Conservation (phyloP, 2,888 invertebrate genomes). For the Venusia cambrica region DNA sequence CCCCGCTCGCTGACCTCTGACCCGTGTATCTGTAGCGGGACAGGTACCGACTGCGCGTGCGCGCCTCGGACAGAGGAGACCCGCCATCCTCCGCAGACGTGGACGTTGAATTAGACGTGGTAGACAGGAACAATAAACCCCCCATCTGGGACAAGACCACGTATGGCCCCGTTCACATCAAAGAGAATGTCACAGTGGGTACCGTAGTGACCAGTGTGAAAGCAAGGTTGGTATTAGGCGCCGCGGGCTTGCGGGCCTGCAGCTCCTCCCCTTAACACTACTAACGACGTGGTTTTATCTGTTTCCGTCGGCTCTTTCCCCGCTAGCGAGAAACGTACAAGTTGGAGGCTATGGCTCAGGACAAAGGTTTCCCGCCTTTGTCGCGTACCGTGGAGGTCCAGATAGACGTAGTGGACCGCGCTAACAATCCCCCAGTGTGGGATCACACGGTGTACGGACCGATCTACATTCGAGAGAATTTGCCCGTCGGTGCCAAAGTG, state of each 20-base stretch:
- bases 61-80: constrained; percentile 97
- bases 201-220: constrained; percentile 98
- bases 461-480: constrained; percentile 98
- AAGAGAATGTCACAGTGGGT: constrained; percentile 99
- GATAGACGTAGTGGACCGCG: constrained; percentile 98
- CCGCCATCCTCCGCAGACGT: constrained; percentile 96
- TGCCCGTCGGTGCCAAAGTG: constrained; percentile 98
- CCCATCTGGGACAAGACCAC: constrained; percentile 97
- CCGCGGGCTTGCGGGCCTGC: constrained; percentile 75
- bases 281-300: constrained; percentile 85
- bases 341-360: constrained; percentile 98
- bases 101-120: constrained; percentile 98
- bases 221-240: constrained; percentile 95
- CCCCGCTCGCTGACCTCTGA: constrained; percentile 86
- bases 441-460: constrained; percentile 98
- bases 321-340: constrained; percentile 97
- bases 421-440: constrained; percentile 98
- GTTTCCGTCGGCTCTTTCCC: constrained; percentile 83
- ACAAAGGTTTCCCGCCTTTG: constrained; percentile 97
- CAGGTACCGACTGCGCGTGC: constrained; percentile 97
- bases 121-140: constrained; percentile 99
- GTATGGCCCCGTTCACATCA: constrained; percentile 98
- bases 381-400: constrained; percentile 98
- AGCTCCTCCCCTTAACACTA: constrained; percentile 81
- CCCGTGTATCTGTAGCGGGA: constrained; percentile 94